Conservation (phyloP, 2,888 invertebrate species). For the Phengaris arion region DNA sequence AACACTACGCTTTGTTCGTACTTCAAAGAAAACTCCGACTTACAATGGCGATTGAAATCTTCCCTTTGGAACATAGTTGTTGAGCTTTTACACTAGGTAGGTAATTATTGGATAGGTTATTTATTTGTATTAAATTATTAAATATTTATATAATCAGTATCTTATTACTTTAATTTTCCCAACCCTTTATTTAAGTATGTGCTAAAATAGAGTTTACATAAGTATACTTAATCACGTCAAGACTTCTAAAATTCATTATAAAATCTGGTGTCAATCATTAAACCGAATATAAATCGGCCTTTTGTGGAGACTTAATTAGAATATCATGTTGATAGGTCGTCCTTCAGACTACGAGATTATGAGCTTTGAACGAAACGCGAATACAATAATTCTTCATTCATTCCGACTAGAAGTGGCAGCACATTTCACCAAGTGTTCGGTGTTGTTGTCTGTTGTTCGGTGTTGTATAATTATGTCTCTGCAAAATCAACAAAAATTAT, state of each 20-base stretch:
- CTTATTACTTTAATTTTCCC: neutral
- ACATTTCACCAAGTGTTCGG: conserved; percentile 36
- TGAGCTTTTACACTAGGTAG: conserved; percentile 45
- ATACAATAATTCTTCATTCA: conserved; percentile 51
- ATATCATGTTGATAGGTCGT: conserved; percentile 44
- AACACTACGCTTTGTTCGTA: conserved; percentile 56
- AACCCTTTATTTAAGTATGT: neutral
- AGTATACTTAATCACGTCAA: too few species aligned
- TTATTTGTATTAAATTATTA: neutral
- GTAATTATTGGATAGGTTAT: neutral
- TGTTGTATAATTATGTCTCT: too few species aligned
- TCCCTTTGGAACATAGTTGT: conserved; percentile 54
- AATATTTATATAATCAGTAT: neutral
- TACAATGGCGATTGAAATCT: conserved; percentile 59
- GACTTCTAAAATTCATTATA: too few species aligned
- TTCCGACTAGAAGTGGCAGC: conserved; percentile 41
- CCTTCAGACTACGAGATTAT: conserved; percentile 49
- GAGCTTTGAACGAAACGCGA: conserved; percentile 47
- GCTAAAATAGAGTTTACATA: too few species aligned
- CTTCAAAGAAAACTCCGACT: conserved; percentile 59
- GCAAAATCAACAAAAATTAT: too few species aligned
- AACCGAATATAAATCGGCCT: neutral
- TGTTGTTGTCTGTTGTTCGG: neutral
- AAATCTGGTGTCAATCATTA: conserved; percentile 10
- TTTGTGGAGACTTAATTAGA: conserved; percentile 22